These are phyloP conservation scores for Serrognathus titanus DNA, from an alignment of 2,888 invertebrate species.

Conservation along the genomic window DNA sequence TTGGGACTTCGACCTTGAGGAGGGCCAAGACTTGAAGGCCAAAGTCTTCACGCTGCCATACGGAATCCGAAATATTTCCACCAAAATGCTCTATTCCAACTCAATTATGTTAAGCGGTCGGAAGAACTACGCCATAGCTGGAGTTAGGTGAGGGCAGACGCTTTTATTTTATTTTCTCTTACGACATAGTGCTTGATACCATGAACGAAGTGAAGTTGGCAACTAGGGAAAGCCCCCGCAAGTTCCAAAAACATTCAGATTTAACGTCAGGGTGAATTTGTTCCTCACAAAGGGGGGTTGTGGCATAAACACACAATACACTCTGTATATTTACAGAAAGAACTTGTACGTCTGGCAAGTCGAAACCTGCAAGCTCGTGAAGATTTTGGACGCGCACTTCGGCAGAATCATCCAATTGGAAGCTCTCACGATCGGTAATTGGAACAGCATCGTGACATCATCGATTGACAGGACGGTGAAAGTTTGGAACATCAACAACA, in stretches of 20 bases:
- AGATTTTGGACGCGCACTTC: conserved; percentile 94
- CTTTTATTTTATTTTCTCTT: too few species aligned
- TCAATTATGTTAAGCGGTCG: conserved; percentile 89
- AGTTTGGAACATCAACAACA: conserved; percentile 99
- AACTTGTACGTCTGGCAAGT: conserved; percentile 94
- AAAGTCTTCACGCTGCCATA: conserved; percentile 73
- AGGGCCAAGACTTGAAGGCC: conserved; percentile 48
- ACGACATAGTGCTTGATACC: too few species aligned
- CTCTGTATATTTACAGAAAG: conserved; percentile 51
- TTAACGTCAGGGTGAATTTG: too few species aligned
- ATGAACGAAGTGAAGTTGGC: too few species aligned
- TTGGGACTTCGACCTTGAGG: conserved; percentile 62
- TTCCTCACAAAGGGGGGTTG: too few species aligned
- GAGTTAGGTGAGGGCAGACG: conserved; percentile 64
- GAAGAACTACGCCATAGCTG: conserved; percentile 90
- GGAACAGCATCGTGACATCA: conserved; percentile 94
- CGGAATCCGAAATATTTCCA: conserved; percentile 90
- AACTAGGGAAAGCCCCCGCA: too few species aligned
- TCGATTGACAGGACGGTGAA: conserved; percentile 97
- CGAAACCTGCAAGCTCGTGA: conserved; percentile 75
- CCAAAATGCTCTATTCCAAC: conserved; percentile 85
- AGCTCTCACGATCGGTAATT: conserved; percentile 79
- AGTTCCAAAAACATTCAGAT: too few species aligned
- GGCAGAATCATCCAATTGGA: conserved; percentile 91
- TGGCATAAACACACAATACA: too few species aligned